phyloP scores from a whole-genome alignment of 2,113 vertebrate species.

The Montifringilla adamsi region DNA sequence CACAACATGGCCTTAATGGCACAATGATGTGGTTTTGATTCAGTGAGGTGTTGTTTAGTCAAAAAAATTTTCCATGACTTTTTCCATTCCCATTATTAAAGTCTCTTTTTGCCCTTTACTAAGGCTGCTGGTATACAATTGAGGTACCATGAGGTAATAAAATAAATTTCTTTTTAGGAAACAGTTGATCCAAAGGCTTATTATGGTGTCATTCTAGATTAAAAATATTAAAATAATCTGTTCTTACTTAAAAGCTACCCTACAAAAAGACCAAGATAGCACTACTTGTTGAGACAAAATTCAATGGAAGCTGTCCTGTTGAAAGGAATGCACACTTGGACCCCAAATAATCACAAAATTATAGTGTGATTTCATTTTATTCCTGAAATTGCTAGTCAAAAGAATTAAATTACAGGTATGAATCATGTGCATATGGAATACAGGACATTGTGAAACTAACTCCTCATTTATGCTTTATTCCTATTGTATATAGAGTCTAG shows the following conservation, averaged over 20 bases:
- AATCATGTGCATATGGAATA: not conserved
- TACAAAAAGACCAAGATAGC: not conserved
- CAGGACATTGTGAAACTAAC: not conserved
- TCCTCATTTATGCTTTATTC: not conserved
- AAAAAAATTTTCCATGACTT: not conserved
- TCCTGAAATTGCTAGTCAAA: constrained; percentile 7
- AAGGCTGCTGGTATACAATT: not conserved
- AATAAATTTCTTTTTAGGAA: not conserved
- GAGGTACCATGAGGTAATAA: not conserved
- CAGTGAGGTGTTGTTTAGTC: not conserved
- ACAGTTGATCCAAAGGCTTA: not conserved
- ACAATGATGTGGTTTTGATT: not conserved
- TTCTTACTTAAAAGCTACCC: not conserved
- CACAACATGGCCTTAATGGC: not conserved
- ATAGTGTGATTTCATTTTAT: not conserved
- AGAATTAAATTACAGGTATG: not conserved
- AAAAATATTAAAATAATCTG: not conserved
- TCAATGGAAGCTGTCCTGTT: not conserved
- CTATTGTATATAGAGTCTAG: not conserved
- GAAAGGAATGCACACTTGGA: not conserved
- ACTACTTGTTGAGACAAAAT: not conserved
- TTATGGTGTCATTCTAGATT: not conserved
- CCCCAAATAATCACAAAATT: not conserved
- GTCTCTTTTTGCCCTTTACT: not conserved
- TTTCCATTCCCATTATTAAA: not conserved